Evolutionary conservation across 2,113 vertebrate species (phyloP).

Genomic region (Misgurnus anguillicaudatus): DNA sequence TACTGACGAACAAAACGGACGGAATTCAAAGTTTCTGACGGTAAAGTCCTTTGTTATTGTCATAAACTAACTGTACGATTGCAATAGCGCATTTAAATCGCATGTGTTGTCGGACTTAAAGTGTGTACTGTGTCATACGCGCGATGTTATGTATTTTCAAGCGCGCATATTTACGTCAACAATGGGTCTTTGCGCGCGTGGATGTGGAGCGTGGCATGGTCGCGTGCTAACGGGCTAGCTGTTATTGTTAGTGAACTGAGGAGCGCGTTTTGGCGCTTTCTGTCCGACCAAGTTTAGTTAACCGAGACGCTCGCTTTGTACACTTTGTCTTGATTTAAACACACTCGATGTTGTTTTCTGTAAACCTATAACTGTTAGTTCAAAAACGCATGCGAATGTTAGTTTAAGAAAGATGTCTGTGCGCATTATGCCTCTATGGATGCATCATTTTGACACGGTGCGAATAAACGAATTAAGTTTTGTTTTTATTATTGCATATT

Average conservation of each 20-base stretch:
- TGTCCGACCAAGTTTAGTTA: conserved; percentile 68
- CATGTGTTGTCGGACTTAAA: neutral
- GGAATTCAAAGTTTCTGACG: conserved; percentile 79
- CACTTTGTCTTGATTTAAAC: too few relatives aligned
- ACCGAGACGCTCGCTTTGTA: neutral
- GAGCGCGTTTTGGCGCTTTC: conserved; percentile 71
- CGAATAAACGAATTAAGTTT: too few relatives aligned
- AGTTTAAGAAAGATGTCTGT: conserved; percentile 23
- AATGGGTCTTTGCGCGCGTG: conserved; percentile 69
- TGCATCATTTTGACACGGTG: neutral
- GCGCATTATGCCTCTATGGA: conserved; percentile 23
- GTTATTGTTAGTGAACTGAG: conserved; percentile 30
- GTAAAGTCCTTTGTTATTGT: conserved; percentile 70
- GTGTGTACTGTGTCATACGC: neutral
- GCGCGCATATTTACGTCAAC: conserved; percentile 63
- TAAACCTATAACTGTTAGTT: too few relatives aligned
- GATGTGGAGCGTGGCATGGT: conserved; percentile 75
- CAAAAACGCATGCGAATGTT: neutral
- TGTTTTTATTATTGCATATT: neutral
- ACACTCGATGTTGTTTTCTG: too few relatives aligned
- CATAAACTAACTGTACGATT: neutral
- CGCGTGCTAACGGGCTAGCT: conserved; percentile 60
- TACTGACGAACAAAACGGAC: conserved; percentile 64
- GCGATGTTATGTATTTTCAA: conserved; percentile 22
- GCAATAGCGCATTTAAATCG: neutral